These are phyloP conservation scores for Drosophila pruinosa DNA, from an alignment of 1,140 invertebrate genomes.

Conservation along the genomic window DNA sequence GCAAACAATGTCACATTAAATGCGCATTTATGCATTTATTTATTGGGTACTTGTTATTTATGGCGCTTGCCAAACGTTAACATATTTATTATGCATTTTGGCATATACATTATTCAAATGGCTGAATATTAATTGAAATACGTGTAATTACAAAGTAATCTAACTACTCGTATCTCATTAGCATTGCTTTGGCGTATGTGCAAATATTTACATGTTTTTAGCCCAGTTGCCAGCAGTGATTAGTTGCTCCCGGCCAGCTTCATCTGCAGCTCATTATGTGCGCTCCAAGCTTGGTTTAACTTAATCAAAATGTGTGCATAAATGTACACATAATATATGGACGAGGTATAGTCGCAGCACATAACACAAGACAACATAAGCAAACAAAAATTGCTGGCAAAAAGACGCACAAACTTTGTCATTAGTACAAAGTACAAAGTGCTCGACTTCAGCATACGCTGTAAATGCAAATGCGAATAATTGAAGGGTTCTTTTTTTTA, in stretches of 20 bases:
- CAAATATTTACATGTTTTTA: not conserved
- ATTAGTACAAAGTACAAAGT: slow-evolving; percentile 8
- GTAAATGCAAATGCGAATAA: not conserved
- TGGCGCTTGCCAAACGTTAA: too few species aligned
- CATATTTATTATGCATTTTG: too few species aligned
- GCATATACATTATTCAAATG: too few species aligned
- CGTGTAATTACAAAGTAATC: not conserved
- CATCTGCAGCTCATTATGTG: not conserved
- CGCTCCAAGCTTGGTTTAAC: slow-evolving; percentile 23
- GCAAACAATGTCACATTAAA: too few species aligned
- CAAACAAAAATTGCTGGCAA: not conserved
- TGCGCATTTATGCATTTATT: too few species aligned
- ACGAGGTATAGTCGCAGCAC: not conserved
- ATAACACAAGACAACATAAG: too few species aligned
- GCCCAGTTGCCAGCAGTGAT: not conserved
- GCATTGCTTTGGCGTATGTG: not conserved
- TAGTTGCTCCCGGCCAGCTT: too few species aligned
- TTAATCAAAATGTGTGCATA: slow-evolving; percentile 45
- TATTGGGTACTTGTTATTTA: too few species aligned
- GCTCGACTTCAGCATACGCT: not conserved
- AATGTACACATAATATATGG: not conserved
- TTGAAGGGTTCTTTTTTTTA: too few species aligned
- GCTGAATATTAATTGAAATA: not conserved
- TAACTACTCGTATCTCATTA: not conserved
- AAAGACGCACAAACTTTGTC: slow-evolving; percentile 26